Evolutionary conservation across 2,888 invertebrate species (phyloP).

Genomic region (Horisme vitalbata): DNA sequence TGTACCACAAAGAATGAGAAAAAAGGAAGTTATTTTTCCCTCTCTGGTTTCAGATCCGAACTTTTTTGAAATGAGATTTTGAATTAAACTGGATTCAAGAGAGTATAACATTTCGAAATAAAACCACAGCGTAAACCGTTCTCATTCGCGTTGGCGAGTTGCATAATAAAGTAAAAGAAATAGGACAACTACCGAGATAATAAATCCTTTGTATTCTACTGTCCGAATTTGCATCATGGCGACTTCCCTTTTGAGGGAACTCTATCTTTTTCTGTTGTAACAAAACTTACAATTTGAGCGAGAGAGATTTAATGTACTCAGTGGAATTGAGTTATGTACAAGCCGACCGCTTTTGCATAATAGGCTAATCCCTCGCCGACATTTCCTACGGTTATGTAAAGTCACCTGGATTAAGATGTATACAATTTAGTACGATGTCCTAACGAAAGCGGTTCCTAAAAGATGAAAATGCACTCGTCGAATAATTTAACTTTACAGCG

Average conservation of each 20-base stretch:
- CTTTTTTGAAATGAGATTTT: background rate
- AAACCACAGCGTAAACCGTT: slow-evolving; percentile 29
- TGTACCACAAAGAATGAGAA: no score
- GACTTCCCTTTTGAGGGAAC: slow-evolving; percentile 25
- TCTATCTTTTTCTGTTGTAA: slow-evolving; percentile 29
- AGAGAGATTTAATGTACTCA: slow-evolving; percentile 22
- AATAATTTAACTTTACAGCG: no score
- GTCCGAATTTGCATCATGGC: slow-evolving; percentile 44
- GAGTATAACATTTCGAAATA: slow-evolving; percentile 26
- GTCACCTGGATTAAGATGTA: no score
- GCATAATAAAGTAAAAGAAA: slow-evolving; percentile 40
- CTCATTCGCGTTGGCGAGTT: slow-evolving; percentile 32
- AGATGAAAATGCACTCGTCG: no score
- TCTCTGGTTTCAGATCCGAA: background rate
- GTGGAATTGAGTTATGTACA: slow-evolving; percentile 38
- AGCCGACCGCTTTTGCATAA: slow-evolving; percentile 45
- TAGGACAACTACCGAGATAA: slow-evolving; percentile 34
- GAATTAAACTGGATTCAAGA: slow-evolving; percentile 17
- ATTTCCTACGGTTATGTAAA: slow-evolving; percentile 34
- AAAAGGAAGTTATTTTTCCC: background rate
- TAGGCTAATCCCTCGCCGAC: slow-evolving; percentile 45
- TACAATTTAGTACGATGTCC: no score
- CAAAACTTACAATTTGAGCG: slow-evolving; percentile 17
- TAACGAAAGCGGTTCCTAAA: no score
- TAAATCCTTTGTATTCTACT: slow-evolving; percentile 39